Percentiles rank a stretch among this genome's conserved stretches.
phyloP scores from a whole-genome alignment of 2,113 vertebrate species.

The Rhegmatorhina hoffmannsi region DNA sequence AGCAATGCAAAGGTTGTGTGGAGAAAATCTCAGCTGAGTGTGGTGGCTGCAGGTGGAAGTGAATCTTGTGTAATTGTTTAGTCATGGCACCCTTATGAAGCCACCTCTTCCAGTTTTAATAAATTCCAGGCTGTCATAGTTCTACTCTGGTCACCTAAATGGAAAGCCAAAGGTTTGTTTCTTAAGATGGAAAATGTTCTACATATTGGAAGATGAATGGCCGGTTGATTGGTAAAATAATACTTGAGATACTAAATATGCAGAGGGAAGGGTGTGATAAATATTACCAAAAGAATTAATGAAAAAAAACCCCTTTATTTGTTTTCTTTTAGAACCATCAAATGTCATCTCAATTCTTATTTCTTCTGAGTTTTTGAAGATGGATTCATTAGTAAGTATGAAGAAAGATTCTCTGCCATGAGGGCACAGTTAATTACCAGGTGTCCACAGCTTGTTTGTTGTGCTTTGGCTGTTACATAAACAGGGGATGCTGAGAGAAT shows the following conservation, averaged over 20 bases:
- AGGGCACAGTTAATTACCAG: neutral
- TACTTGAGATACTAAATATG: neutral
- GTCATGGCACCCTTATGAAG: neutral
- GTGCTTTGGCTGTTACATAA: neutral
- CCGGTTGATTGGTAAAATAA: neutral
- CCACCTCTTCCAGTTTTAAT: neutral
- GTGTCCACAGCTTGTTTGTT: neutral
- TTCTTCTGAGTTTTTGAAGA: conserved; percentile 99
- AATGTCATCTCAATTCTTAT: conserved; percentile 99
- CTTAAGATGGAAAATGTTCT: neutral
- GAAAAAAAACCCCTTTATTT: neutral
- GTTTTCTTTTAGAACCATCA: conserved; percentile 89
- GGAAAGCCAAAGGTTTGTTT: neutral
- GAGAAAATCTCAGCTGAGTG: neutral
- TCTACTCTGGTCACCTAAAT: neutral
- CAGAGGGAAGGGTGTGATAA: neutral
- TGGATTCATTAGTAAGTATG: conserved; percentile 98
- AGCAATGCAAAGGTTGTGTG: neutral
- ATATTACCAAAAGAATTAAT: neutral
- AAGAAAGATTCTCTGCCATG: neutral
- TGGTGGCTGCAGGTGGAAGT: neutral
- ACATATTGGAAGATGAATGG: neutral
- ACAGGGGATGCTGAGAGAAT: neutral
- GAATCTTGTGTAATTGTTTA: neutral
- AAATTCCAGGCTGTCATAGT: neutral